These are phyloP conservation scores for Drosophila micromelanica DNA, from an alignment of 1,140 invertebrate species.

Conservation along the genomic window DNA sequence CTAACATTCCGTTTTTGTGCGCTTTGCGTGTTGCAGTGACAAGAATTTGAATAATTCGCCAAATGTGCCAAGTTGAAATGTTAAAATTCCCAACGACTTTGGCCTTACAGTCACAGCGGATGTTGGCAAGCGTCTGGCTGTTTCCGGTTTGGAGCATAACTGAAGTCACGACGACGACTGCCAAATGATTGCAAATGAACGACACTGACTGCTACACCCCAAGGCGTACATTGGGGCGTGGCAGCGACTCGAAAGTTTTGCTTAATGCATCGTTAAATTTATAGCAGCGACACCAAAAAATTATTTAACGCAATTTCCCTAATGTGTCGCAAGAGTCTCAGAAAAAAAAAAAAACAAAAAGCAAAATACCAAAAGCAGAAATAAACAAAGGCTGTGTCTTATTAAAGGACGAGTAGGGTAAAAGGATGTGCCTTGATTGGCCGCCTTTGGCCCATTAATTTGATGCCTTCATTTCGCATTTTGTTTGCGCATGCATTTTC, in stretches of 20 bases:
- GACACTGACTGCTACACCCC: slow-evolving; percentile 36
- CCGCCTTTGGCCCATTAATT: not conserved
- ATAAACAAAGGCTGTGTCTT: slow-evolving; percentile 32
- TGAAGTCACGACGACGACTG: slow-evolving; percentile 74
- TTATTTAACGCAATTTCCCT: slow-evolving; percentile 74
- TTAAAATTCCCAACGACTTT: slow-evolving; percentile 75
- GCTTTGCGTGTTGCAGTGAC: slow-evolving; percentile 66
- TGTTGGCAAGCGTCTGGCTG: slow-evolving; percentile 73
- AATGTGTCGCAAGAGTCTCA: slow-evolving; percentile 68
- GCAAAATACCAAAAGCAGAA: not conserved
- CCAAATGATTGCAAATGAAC: slow-evolving; percentile 82
- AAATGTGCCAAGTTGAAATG: slow-evolving; percentile 83
- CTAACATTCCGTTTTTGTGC: slow-evolving; percentile 27
- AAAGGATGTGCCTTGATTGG: slow-evolving; percentile 1
- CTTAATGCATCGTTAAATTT: slow-evolving; percentile 81
- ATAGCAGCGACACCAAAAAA: slow-evolving; percentile 56
- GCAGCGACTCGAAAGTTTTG: slow-evolving; percentile 30
- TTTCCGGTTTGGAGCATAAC: slow-evolving; percentile 70
- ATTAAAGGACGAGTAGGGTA: slow-evolving; percentile 9
- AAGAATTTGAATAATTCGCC: slow-evolving; percentile 82
- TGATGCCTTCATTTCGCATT: not conserved
- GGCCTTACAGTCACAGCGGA: slow-evolving; percentile 39
- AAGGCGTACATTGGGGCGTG: not conserved
- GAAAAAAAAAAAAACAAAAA: slow-evolving; percentile 18
- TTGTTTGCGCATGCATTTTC: not conserved